A percentile compares a stretch with the other conserved stretches of the same genome.
Evolutionary conservation across 2,888 invertebrate genomes (phyloP).

Genomic region (Anorthoa munda): DNA sequence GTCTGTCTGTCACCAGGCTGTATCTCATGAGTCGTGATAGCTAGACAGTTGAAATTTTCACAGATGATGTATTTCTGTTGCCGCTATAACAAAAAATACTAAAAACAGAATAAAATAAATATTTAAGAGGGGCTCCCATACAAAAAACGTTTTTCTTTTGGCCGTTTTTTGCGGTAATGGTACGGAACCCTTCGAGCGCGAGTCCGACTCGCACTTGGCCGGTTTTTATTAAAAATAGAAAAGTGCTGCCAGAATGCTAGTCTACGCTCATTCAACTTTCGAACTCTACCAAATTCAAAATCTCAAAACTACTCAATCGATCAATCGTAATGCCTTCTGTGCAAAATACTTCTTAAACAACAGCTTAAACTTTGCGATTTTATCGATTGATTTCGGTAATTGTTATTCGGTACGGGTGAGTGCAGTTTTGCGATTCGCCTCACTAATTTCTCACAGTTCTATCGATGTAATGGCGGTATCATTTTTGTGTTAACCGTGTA

Average conservation of each 20-base stretch:
- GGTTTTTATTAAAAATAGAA: too few relatives aligned
- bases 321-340: slow-evolving; percentile 24
- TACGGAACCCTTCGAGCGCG: too few relatives aligned
- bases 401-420: slow-evolving; percentile 66
- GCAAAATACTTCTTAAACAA: slow-evolving; percentile 48
- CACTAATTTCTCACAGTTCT: slow-evolving; percentile 73
- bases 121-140: too few relatives aligned
- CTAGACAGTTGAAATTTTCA: too few relatives aligned
- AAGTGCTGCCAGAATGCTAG: neutral
- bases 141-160: too few relatives aligned
- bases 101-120: too few relatives aligned
- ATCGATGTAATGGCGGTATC: slow-evolving; percentile 68
- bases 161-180: too few relatives aligned
- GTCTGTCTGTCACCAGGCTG: too few relatives aligned
- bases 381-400: slow-evolving; percentile 68
- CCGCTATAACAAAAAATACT: too few relatives aligned
- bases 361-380: slow-evolving; percentile 60
- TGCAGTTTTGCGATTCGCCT: slow-evolving; percentile 71
- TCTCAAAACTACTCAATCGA: slow-evolving; percentile 13
- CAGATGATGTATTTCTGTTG: too few relatives aligned
- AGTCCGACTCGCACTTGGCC: too few relatives aligned
- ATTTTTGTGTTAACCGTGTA: slow-evolving; percentile 74
- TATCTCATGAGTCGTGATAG: too few relatives aligned
- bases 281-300: neutral
- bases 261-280: neutral